Evolutionary conservation across 2,113 vertebrate species (phyloP), one percentile per base, ranked within the genome.

Genomic region (Chloebia gouldiae): DNA sequence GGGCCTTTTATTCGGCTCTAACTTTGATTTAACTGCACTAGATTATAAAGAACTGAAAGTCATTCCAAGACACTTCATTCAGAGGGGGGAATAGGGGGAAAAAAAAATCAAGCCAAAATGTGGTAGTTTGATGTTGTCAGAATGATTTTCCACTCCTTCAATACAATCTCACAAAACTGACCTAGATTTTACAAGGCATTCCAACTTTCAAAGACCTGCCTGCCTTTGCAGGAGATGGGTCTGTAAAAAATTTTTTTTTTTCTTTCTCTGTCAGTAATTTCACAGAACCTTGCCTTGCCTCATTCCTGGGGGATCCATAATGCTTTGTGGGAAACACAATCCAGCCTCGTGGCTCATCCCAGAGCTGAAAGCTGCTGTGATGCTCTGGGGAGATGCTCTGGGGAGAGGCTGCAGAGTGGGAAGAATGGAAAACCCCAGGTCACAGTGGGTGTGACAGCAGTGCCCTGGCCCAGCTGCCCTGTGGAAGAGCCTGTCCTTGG

Each of bases 91-190:
- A 37, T 3, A 8, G 40, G n/a, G n/a, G n/a, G 12, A 19, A 35
- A 22, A 28, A 15, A 13, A 10, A 15, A 23, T 39, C 12, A 28
- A 22, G 5, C 39, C 44, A 5, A 49, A 64, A 78, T 0, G 2
- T 59, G n/a, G 49, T 37, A 50, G 79, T 92, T 92, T 82, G 63
- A 82, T 90, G 71, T 40, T 93, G 96, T 94, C 90, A 92, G 61
- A 82, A 95, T 76, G 75, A 94, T 97, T 92, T 94, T 82, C 57
- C 30, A 50, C 54, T 88, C 79, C 64, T 94, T 90, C 92, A 77
- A 92, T 93, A 94, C 61, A 92, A 90, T 65, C 85, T 95, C 92
- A 39, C 85, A 57, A 71, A 95, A 86, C 50, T 83, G 95, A 92
- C 93, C 88, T 80, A 92, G 79, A 96, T 96, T 96, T 96, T 77